A percentile compares a stretch with the other conserved stretches of the same genome.
phyloP scores from a whole-genome alignment of 2,113 vertebrate species.

The Nicator chloris region DNA sequence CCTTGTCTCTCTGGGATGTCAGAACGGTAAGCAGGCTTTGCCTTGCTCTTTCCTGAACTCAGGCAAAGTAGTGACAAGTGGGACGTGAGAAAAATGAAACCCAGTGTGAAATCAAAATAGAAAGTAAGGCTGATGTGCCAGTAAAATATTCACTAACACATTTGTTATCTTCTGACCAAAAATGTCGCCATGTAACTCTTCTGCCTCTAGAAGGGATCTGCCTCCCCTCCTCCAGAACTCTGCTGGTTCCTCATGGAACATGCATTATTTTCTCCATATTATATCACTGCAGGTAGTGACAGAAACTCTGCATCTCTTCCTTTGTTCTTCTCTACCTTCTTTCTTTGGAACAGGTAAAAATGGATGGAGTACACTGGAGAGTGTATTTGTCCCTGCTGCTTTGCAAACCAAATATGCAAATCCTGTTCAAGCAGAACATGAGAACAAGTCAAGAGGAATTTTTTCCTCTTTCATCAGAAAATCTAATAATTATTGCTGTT shows the following conservation, averaged over 20 bases:
- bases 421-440: not conserved
- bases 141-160: not conserved
- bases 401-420: not conserved
- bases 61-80: not conserved
- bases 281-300: not conserved
- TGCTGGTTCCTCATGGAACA: not conserved
- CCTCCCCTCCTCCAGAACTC: not conserved
- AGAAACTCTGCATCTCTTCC: not conserved
- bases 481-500: not conserved
- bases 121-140: not conserved
- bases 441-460: not conserved
- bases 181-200: not conserved
- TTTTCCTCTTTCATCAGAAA: not conserved
- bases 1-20: slow-evolving; percentile 71
- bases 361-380: not conserved
- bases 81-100: not conserved
- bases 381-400: not conserved
- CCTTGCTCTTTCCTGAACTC: not conserved
- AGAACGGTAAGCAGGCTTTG: slow-evolving; percentile 43
- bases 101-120: not conserved
- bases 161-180: not conserved
- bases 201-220: not conserved
- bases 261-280: not conserved
- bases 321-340: not conserved
- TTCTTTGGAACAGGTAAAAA: not conserved